Base-by-base conservation (phyloP, 2,888 invertebrate genomes). In the Drosophila bunnanda region DNA sequence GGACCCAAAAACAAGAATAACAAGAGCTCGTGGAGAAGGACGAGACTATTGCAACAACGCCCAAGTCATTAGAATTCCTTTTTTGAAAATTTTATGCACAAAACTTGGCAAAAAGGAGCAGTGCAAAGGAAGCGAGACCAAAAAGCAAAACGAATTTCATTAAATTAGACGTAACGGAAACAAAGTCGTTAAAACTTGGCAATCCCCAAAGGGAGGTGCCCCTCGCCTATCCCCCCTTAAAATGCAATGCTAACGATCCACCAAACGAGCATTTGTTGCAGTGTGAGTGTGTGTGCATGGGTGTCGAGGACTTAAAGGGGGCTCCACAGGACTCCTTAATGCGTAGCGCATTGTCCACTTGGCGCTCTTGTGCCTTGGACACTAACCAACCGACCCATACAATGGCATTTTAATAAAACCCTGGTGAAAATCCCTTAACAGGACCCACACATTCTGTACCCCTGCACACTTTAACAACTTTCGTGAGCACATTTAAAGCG, bases 131-230 rank as follows among this genome's bases (percentile, higher is more conserved):
- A 71, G 48, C 25, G 52, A 72, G 65, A 72, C 54, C 50, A 54
- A 86, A 86, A 83, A 68, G 80, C 79, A 84, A 84, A 83, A 82
- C 87, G 83, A 85, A 82, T 85, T 84, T 85, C 84, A 85, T 88
- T 85, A 85, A 88, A 88, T 88, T 86, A 85, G 82, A 85, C 88
- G 85, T 88, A 85, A 88, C 88, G 87, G 88, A 85, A 85, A 88
- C 85, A 82, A 88, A 85, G 88, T 83, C 82, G 85, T 85, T 85
- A 88, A 85, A 85, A 85, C 86, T 85, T 85, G 86, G 81, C 74
- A 65, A 75, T 74, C 70, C 72, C 62, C 77, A 74, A 62, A 15
- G 34, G 50, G 34, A 34, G 32, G 6, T 15, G 20, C 32, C 48
- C 41, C 4, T 17, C 3, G 17, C 30, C 73, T 56, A 59, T 32